Base-by-base conservation (phyloP, 2,888 invertebrate species). In the Hedychridium roseum region DNA sequence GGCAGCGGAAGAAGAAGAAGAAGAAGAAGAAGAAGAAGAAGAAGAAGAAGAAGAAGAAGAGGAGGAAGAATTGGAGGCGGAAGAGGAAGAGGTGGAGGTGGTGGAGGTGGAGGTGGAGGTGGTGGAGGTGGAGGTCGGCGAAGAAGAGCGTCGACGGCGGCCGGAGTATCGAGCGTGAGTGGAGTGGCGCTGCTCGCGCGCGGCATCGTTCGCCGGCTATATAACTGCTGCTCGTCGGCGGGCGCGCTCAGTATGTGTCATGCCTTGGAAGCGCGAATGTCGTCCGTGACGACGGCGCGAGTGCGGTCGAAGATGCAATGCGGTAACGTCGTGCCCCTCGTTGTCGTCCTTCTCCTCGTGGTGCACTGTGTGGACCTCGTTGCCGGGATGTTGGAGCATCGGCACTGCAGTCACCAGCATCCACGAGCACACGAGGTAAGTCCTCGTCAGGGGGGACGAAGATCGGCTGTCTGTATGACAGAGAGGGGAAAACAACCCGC, bases 381-480 rank as follows among this genome's bases (percentile, higher is more conserved):
- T 52, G 71, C 71, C 69, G 77, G 68, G 43, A 69, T 76, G 66
- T 74, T 76, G 62, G 74, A 74, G 57, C 74, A 75, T 55, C 69
- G 70, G 16, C 76, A 77, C 32, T 88, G 88, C 76, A 84, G 81
- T 38, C 88, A 88, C 65, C 81, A 84, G 54, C 87, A 88, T 76
- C 88, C 88, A 2, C 85, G 83, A 69, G 83, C 83, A 44, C 83
- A 88, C 71, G 86, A 88, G 84, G 88, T 88, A 73, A 82, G 83
- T 80, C 30, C 41, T 15, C n/a, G n/a, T n/a, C n/a, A n/a, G n/a
- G n/a, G n/a, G n/a, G n/a, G n/a, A n/a, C n/a, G n/a, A n/a, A n/a
- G n/a, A n/a, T n/a, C n/a, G n/a, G n/a, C n/a, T n/a, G n/a, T n/a
- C n/a, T n/a, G n/a, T n/a, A n/a, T n/a, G n/a, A n/a, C n/a, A n/a